Base-by-base conservation (phyloP, 2,113 vertebrate species). In the Sceloporus tristichus region DNA sequence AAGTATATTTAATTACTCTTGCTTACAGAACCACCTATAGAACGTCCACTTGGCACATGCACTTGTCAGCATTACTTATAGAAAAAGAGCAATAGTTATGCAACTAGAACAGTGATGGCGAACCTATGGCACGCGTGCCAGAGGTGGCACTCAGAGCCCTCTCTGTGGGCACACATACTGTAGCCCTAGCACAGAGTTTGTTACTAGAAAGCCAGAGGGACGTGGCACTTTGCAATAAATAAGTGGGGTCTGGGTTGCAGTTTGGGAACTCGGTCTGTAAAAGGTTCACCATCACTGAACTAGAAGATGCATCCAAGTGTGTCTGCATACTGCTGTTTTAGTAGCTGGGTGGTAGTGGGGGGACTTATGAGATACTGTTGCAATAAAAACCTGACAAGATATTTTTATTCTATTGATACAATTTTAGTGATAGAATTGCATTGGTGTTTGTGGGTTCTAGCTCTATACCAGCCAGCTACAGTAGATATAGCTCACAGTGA, bases 361-460 rank as follows among this genome's bases (percentile, higher is more conserved):
- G 59, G 59, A 62, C 19, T 84, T 75, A 54, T 1, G 34, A 10
- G 0, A 0, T 29, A 38, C 3, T 10, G 38, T 38, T 66, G 66
- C 66, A 8, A 9, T 18, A 38, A 25, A 7, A 68, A 18, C 62
- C 27, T 9, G 42, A 2, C 73, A 71, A 38, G n/a, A n/a, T 8
- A 40, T 53, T 68, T 9, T 34, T n/a, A n/a, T 42, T 53, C 13
- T 2, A 53, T 18, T 66, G 38, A 68, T 81, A n/a, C 59, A 42
- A 9, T 42, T 42, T 21, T 42, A 62, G 38, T 62, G 5, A 18
- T 7, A 9, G 27, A 29, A 5, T 62, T 38, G n/a, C 2, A 5
- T 10, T 2, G n/a, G 25, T 13, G 0, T 1, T 2, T 7, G 14
- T 73, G 8, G 25, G 3, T 77, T 0, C 1, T n/a, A 27, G 54